Conservation (phyloP, 2,113 vertebrate species). For the Castor canadensis region DNA sequence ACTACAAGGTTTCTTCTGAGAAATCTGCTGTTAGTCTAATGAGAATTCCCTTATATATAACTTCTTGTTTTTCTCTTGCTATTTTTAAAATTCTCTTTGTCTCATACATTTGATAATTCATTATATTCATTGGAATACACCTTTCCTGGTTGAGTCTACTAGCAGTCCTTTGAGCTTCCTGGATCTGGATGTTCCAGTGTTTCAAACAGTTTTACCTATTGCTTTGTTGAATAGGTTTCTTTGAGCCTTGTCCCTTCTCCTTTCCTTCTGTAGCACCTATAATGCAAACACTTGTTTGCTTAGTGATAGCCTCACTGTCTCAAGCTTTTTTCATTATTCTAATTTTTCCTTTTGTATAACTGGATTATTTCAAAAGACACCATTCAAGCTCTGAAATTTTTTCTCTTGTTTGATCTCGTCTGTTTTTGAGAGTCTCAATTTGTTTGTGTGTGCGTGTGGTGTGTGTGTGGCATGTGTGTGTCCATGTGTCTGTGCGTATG, state of each 20-base stretch:
- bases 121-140: not conserved
- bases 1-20: not conserved
- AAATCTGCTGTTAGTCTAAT: not conserved
- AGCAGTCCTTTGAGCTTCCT: not conserved
- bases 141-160: not conserved
- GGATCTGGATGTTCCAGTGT: not conserved
- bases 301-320: not conserved
- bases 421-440: not conserved
- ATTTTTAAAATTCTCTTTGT: not conserved
- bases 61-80: not conserved
- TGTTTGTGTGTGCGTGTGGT: too few species aligned
- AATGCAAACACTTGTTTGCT: not conserved
- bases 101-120: not conserved
- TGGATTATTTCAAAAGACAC: not conserved
- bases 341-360: not conserved
- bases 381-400: not conserved
- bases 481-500: too few species aligned
- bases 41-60: too few species aligned
- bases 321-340: not conserved
- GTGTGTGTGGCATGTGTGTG: too few species aligned
- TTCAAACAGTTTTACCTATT: not conserved
- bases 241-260: not conserved
- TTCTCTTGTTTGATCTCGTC: not conserved
- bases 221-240: not conserved
- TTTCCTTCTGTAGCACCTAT: not conserved